Percentiles rank a stretch among this genome's conserved stretches.
Evolutionary conservation across 2,797 vertebrate genomes (phyloP).

Genomic region (Thamnophis elegans): DNA sequence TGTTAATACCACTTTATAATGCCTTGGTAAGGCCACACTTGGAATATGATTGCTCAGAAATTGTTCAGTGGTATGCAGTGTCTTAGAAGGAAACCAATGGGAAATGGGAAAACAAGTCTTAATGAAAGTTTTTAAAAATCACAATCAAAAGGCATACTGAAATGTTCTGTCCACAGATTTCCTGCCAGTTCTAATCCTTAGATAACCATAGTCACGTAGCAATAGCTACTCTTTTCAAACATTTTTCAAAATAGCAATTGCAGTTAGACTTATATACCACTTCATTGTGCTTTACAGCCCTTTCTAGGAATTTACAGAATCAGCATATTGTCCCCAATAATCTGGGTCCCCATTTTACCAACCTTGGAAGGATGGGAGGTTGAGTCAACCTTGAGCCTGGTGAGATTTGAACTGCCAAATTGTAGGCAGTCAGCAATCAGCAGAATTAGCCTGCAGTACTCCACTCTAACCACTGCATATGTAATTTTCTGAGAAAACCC

Average conservation of each 20-base stretch:
- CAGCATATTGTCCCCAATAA: background rate
- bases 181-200: background rate
- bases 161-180: background rate
- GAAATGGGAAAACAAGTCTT: background rate
- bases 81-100: background rate
- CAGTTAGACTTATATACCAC: background rate
- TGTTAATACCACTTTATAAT: too few species aligned
- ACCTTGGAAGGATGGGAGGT: background rate
- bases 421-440: background rate
- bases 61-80: background rate
- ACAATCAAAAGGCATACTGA: background rate
- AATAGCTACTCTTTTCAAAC: background rate
- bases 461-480: background rate
- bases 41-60: background rate
- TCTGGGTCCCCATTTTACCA: background rate
- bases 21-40: too few species aligned
- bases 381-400: background rate
- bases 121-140: background rate
- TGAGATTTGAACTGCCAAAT: background rate
- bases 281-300: background rate
- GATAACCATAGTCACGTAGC: background rate
- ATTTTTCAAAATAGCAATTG: background rate
- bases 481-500: background rate
- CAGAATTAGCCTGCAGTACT: background rate
- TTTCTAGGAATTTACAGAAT: background rate